Base-by-base conservation (phyloP, 2,797 vertebrate species). In the Paramormyrops hopkinsi region DNA sequence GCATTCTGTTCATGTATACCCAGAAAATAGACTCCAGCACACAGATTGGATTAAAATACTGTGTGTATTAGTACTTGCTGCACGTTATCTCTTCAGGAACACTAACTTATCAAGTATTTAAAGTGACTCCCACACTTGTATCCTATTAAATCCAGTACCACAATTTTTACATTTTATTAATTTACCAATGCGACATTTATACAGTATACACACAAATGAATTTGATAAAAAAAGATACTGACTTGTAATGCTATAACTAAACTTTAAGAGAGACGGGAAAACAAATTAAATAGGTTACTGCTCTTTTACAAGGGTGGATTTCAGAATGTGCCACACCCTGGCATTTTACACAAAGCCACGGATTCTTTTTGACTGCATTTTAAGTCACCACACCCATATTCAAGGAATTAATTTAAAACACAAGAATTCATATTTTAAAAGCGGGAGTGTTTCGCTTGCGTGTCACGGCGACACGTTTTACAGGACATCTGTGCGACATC, bases 341-440 rank as follows among this genome's bases (percentile, higher is more conserved):
- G 51, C 51, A 22, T 84, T 29, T 46, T 41, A 84, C 37, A 44
- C 76, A 62, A 54, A 46, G 79, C 88, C 53, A 82, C 17, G 82
- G 33, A 84, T 89, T 84, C 41, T 89, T 83, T 79, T 85, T 84
- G 11, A 48, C 11, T 89, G 79, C 51, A 62, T 89, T 62, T 62
- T 56, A 17, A 29, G 37, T 3, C 82, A 33, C 22, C 76, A n/a
- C 69, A 54, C 73, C 69, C 88, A 88, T 53, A 62, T 85, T 48
- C 48, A 44, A 11, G 14, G 53, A 46, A 41, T 62, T 87, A 59
- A 29, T 25, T 86, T 86, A 29, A 25, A 87, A 87, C 41, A 87
- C 41, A 46, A 25, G 25, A 87, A 62, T 62, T 62, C 53, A 59
- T 59, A n/a, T 41, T 62, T 62, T 44, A 44, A 25, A 62, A 87